Base-by-base conservation (phyloP, 2,888 invertebrate species). In the Diabrotica balteata region DNA sequence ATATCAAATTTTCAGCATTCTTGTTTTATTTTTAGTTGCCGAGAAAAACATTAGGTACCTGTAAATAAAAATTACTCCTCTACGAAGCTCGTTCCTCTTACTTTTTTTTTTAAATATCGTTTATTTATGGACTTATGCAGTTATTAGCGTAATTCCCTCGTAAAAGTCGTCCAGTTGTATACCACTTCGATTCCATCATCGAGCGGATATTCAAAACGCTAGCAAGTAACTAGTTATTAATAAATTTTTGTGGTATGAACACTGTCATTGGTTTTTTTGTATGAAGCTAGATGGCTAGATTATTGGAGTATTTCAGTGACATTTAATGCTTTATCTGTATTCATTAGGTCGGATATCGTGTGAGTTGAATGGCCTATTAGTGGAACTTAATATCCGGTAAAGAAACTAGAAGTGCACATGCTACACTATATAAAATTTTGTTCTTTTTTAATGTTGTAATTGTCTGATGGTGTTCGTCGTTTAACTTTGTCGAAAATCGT, bases 331-430 rank as follows among this genome's bases (percentile, higher is more conserved):
- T 55, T 64, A 64, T 64, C 63, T 64, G 22, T 11, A 57, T 57
- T 63, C 63, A 63, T 50, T 63, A 55, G 47, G 57, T 57, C 63
- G 63, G 63, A 63, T 63, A 63, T 63, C 17, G 46, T 44, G 52
- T 51, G 63, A 52, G 63, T 64, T 64, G 63, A 64, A 64, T 44
- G 63, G 51, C 63, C 63, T 64, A 64, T 58, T 64, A 64, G 54
- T 58, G 58, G 57, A 58, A 58, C 57, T 64, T 51, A 58, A 64
- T 64, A 64, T 64, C 63, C 63, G 55, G 55, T 55, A 11, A 47
- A 47, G 47, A 47, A 10, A 47, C 9, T 10, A 47, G 45, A 17
- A 43, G 42, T 8, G 44, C 54, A 43, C 54, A 55, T 45, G 55
- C 44, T 55, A 53, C n/a, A 53, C 32, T 9, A 42, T 53, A 53